Evolutionary conservation across 2,888 invertebrate species (phyloP).

Genomic region (Bugula neritina): DNA sequence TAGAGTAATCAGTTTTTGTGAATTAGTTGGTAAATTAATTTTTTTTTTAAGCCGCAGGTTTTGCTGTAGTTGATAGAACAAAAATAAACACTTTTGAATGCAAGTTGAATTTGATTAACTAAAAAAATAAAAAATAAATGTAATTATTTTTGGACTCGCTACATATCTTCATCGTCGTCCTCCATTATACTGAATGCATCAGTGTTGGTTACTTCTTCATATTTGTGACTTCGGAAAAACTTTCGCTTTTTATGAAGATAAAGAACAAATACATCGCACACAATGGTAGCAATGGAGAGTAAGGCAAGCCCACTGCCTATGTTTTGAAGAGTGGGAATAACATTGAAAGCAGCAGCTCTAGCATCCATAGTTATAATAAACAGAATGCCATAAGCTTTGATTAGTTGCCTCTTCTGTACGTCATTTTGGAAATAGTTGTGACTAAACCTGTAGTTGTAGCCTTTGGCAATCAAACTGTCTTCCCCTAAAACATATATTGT

Average conservation of each 20-base stretch:
- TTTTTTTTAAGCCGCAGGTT: too few species aligned
- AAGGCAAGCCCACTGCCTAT: slow-evolving; percentile 57
- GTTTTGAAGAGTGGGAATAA: slow-evolving; percentile 55
- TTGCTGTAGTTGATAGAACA: too few species aligned
- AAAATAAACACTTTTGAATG: too few species aligned
- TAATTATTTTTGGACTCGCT: too few species aligned
- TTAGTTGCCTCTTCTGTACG: slow-evolving; percentile 48
- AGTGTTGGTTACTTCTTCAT: slow-evolving; percentile 59
- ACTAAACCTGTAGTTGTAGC: slow-evolving; percentile 45
- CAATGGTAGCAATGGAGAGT: slow-evolving; percentile 53
- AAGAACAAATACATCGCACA: slow-evolving; percentile 55
- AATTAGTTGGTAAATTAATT: too few species aligned
- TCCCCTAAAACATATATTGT: slow-evolving; percentile 13
- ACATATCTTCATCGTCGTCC: background rate
- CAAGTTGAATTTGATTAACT: too few species aligned
- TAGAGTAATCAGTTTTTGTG: too few species aligned
- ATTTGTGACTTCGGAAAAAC: slow-evolving; percentile 51
- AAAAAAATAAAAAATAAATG: too few species aligned
- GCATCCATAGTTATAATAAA: slow-evolving; percentile 56
- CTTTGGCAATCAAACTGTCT: slow-evolving; percentile 27
- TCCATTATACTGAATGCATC: slow-evolving; percentile 37
- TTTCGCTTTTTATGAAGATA: slow-evolving; percentile 50
- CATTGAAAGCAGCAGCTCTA: slow-evolving; percentile 55
- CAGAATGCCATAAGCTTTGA: slow-evolving; percentile 55
- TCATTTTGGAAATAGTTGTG: slow-evolving; percentile 49